Evolutionary conservation across 2,888 invertebrate species (phyloP).

Genomic region (Gymnocheta viridis): DNA sequence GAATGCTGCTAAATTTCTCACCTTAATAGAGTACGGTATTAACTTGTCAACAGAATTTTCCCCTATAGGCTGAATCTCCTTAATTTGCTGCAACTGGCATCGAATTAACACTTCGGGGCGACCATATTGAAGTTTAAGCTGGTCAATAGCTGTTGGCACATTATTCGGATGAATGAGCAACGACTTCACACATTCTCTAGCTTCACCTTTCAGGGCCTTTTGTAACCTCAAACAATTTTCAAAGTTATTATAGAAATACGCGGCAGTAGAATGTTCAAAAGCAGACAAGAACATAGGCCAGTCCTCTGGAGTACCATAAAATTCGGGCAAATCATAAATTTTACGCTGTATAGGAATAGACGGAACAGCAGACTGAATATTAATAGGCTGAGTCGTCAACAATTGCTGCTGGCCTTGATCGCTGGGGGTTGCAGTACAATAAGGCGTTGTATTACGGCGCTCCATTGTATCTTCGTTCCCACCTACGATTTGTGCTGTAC

Average conservation of each 20-base stretch:
- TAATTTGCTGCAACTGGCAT: not conserved
- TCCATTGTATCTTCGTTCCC: no score
- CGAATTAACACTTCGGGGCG: slow-evolving; percentile 9
- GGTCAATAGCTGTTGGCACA: slow-evolving; percentile 27
- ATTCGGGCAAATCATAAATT: not conserved
- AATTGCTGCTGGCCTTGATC: no score
- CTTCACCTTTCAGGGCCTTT: slow-evolving; percentile 21
- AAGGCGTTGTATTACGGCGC: no score
- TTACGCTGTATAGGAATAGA: not conserved
- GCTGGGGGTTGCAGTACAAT: no score
- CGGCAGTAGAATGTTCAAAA: slow-evolving; percentile 21
- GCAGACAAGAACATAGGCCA: slow-evolving; percentile 49
- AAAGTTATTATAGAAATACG: slow-evolving; percentile 12
- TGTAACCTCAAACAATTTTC: slow-evolving; percentile 49
- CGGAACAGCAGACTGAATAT: no score
- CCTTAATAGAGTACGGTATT: no score
- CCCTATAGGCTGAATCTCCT: not conserved
- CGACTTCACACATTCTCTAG: slow-evolving; percentile 33
- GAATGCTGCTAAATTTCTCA: no score
- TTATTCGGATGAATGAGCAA: slow-evolving; percentile 46
- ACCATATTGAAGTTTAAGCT: slow-evolving; percentile 25
- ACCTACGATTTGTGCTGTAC: no score
- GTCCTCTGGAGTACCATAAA: slow-evolving; percentile 39
- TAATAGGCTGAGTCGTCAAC: no score
- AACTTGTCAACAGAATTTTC: not conserved